Evolutionary conservation across 1,140 invertebrate species (phyloP), one percentile per base, ranked within the genome.

Genomic region (Eumeta japonica): DNA sequence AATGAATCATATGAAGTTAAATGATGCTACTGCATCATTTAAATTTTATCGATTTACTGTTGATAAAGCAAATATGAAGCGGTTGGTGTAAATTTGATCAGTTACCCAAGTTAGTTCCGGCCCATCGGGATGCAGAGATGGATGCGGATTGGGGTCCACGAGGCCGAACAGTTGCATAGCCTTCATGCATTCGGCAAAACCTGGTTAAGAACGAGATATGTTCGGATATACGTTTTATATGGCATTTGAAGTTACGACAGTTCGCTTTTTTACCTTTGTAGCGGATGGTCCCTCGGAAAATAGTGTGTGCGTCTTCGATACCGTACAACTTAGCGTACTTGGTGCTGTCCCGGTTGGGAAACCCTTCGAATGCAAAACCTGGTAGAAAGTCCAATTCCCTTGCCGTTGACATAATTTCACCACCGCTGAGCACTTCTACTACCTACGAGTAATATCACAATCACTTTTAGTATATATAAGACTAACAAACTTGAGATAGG

Each of bases 291-390:
- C 96, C 96, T 34, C 97, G 77, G 10, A 99, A 70, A 46, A 98
- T 79, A 0, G 95, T 98, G 18, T 85, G 81, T 0, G 90, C 92
- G 50, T 92, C 90, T 15, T 81, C 76, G 28, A 92, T 85, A 2
- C 90, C 92, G 62, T 99, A 99, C 0, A 93, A 76, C 13, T 89
- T 79, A 1, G 83, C 81, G 61, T 99, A 99, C 9, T 84, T 79
- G 0, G 89, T 92, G 30, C 94, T 98, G 58, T 99, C 96, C 42
- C 97, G 79, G 76, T 99, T 99, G 90, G 93, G 80, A 80, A 94
- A 89, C 4, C 94, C 96, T 79, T 99, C 95, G 11, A 99, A 76
- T 15, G 92, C 90, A 59, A 99, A 98, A 2, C 96, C 97, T 0
- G 96, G 96, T 24, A 99, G 71, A 58, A 98, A 99, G 52, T 94